These are phyloP conservation scores for Margaritifera margaritifera DNA, from an alignment of 2,888 invertebrate species.

Conservation along the genomic window DNA sequence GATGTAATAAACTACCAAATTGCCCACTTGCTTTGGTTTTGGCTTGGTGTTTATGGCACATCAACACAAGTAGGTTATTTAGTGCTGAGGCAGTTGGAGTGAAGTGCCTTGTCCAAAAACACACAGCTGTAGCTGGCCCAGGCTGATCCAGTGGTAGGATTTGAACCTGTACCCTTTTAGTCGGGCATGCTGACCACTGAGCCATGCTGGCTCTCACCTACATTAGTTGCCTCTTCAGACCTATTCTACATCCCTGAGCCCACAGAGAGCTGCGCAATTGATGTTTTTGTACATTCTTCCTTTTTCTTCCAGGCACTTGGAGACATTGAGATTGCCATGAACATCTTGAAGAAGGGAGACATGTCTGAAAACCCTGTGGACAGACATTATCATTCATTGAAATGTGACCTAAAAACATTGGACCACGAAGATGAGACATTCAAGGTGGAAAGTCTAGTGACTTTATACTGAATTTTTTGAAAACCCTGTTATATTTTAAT, in stretches of 20 bases:
- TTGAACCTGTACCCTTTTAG: no score
- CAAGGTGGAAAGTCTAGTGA: constrained; percentile 60
- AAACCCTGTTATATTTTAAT: not conserved
- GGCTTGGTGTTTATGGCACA: no score
- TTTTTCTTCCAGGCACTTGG: constrained; percentile 67
- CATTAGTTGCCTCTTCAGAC: not conserved
- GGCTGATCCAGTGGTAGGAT: no score
- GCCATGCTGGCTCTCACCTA: no score
- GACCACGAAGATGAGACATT: constrained; percentile 63
- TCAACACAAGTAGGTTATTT: no score
- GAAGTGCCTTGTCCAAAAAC: no score
- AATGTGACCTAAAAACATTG: constrained; percentile 72
- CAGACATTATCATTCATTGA: constrained; percentile 73
- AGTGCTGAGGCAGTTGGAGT: no score
- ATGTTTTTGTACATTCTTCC: not conserved
- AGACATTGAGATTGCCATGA: constrained; percentile 74
- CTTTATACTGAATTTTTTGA: not conserved
- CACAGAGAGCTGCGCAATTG: not conserved
- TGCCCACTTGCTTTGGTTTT: no score
- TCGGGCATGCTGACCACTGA: no score
- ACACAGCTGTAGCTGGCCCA: no score
- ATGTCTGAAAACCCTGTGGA: constrained; percentile 73
- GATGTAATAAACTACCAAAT: no score
- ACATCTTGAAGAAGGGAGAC: constrained; percentile 70
- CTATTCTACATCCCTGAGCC: not conserved